Evolutionary conservation across 2,113 vertebrate species (phyloP).

Genomic region (Tupaia chinensis): DNA sequence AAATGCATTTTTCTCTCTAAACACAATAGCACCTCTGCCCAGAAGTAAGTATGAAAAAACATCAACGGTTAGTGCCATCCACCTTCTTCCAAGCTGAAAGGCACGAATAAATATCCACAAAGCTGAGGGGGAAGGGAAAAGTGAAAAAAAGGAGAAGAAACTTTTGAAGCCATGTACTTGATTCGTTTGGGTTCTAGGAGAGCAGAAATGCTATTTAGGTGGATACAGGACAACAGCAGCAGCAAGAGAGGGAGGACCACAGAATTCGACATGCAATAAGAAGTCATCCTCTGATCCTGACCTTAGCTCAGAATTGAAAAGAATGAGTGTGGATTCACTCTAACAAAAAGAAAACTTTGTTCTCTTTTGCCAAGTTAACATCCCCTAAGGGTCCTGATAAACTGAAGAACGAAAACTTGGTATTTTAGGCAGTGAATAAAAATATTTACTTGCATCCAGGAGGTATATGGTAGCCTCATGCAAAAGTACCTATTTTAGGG

Average conservation of each 20-base stretch:
- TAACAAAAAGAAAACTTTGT: not conserved
- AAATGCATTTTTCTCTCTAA: not conserved
- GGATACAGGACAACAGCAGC: not conserved
- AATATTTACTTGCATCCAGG: constrained; percentile 26
- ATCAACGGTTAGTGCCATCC: not conserved
- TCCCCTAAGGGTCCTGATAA: not conserved
- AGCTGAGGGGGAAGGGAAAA: too few relatives aligned
- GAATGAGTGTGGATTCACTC: not conserved
- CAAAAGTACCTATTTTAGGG: constrained; percentile 19
- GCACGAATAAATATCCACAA: not conserved
- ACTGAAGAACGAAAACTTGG: not conserved
- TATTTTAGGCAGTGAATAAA: constrained; percentile 39
- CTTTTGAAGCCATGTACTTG: not conserved
- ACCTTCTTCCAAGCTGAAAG: not conserved
- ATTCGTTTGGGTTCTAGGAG: not conserved
- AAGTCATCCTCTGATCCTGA: not conserved
- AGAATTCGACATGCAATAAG: not conserved
- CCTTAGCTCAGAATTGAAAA: not conserved
- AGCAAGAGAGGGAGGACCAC: not conserved
- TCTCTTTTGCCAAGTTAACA: not conserved
- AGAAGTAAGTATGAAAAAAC: not conserved
- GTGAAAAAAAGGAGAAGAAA: not conserved
- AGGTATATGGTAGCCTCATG: constrained; percentile 2
- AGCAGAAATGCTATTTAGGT: not conserved
- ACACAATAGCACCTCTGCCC: not conserved